Percentiles rank a stretch among this genome's conserved stretches.
Evolutionary conservation across 2,113 vertebrate genomes (phyloP).

Genomic region (Euleptes europaea): DNA sequence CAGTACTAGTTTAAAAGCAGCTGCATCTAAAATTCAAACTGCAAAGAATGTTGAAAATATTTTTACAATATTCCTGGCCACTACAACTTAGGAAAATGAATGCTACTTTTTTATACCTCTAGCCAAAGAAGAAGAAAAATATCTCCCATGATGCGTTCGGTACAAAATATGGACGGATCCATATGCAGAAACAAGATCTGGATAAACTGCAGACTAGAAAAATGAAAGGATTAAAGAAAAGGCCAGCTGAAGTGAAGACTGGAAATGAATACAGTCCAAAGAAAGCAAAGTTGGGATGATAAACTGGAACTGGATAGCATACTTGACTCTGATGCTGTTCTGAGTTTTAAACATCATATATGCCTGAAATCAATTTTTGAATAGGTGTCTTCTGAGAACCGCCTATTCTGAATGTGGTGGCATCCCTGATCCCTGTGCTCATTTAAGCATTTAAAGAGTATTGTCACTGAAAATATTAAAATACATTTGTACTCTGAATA

Average conservation of each 20-base stretch:
- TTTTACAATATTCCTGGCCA: too few relatives aligned
- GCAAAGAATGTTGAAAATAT: neutral
- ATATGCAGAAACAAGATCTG: slow-evolving; percentile 98
- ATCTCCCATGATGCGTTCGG: slow-evolving; percentile 91
- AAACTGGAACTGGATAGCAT: neutral
- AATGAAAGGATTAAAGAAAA: slow-evolving; percentile 94
- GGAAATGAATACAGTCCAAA: slow-evolving; percentile 67
- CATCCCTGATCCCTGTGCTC: neutral
- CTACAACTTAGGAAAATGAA: slow-evolving; percentile 1
- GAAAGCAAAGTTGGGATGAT: slow-evolving; percentile 72
- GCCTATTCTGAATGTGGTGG: neutral
- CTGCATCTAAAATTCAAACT: slow-evolving; percentile 13
- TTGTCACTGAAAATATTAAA: neutral
- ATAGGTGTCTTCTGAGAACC: neutral
- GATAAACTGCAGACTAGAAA: slow-evolving; percentile 91
- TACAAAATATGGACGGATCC: slow-evolving; percentile 89
- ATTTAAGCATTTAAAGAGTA: neutral
- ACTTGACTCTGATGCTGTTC: neutral
- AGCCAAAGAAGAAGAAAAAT: slow-evolving; percentile 97
- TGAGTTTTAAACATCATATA: neutral
- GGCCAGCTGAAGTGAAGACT: slow-evolving; percentile 69
- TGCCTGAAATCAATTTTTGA: neutral
- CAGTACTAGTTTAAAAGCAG: neutral
- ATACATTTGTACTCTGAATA: neutral
- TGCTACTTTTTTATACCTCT: slow-evolving; percentile 45